These are phyloP conservation scores for Pentalonia nigronervosa DNA, from an alignment of 1,140 invertebrate species.

Conservation along the genomic window DNA sequence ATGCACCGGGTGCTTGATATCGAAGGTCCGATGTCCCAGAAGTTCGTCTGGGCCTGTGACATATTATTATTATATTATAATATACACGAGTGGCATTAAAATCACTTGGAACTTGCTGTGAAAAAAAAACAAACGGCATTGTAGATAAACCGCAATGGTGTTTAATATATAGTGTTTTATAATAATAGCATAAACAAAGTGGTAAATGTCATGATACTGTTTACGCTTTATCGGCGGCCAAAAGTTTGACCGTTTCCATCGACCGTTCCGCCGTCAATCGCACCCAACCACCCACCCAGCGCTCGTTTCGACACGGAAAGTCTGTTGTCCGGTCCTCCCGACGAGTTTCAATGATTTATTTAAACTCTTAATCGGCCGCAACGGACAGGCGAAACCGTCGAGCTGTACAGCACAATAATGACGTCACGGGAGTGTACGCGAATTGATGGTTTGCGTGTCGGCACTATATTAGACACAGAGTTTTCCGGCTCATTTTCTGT, in stretches of 20 bases:
- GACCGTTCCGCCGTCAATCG: neutral
- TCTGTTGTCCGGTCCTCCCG: neutral
- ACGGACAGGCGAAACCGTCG: neutral
- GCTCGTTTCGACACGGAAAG: neutral
- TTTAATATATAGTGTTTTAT: too few relatives aligned
- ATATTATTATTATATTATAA: neutral
- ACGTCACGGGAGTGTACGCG: neutral
- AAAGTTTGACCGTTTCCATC: neutral
- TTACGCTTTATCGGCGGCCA: too few relatives aligned
- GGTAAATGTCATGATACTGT: too few relatives aligned
- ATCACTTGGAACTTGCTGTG: too few relatives aligned
- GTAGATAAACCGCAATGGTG: too few relatives aligned
- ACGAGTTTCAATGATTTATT: constrained; percentile 31
- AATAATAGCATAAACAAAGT: too few relatives aligned
- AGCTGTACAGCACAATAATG: neutral
- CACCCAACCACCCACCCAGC: too few relatives aligned
- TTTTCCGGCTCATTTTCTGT: neutral
- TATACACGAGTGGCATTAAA: too few relatives aligned
- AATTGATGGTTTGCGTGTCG: constrained; percentile 32
- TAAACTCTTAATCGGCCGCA: constrained; percentile 32
- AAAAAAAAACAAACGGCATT: too few relatives aligned
- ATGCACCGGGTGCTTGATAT: neutral
- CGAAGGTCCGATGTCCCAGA: neutral
- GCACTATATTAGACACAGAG: neutral
- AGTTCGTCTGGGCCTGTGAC: neutral